phyloP scores from a whole-genome alignment of 1,140 invertebrate genomes.

The Cheumatopsyche charites region DNA sequence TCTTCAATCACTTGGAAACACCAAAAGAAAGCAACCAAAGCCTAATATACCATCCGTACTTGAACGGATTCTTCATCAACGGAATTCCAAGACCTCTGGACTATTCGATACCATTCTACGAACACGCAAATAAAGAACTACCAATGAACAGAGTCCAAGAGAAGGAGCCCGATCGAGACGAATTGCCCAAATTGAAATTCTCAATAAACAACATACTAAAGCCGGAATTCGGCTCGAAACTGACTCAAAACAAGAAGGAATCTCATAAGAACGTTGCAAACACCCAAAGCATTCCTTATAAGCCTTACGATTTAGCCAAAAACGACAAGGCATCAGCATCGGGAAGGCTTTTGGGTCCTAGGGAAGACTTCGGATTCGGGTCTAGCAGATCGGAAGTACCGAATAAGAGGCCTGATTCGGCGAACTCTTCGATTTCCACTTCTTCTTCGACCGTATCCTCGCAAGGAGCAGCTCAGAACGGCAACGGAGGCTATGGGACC shows the following conservation, averaged over 20 bases:
- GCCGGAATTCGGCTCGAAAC: slow-evolving; percentile 56
- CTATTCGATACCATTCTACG: slow-evolving; percentile 21
- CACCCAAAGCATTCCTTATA: slow-evolving; percentile 53
- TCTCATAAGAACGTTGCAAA: slow-evolving; percentile 55
- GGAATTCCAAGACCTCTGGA: not conserved
- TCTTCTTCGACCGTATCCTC: slow-evolving; percentile 50
- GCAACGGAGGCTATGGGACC: slow-evolving; percentile 48
- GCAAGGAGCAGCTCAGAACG: slow-evolving; percentile 47
- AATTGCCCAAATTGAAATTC: slow-evolving; percentile 51
- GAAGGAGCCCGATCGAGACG: slow-evolving; percentile 15
- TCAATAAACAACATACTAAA: slow-evolving; percentile 59
- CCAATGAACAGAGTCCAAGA: not conserved
- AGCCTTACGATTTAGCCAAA: slow-evolving; percentile 58
- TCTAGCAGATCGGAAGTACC: slow-evolving; percentile 18
- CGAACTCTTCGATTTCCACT: slow-evolving; percentile 59
- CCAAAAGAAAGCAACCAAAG: slow-evolving; percentile 8
- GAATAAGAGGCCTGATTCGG: slow-evolving; percentile 58
- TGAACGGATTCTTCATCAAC: slow-evolving; percentile 33
- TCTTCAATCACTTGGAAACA: slow-evolving; percentile 30
- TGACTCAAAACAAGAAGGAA: slow-evolving; percentile 52
- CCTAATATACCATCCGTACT: slow-evolving; percentile 42
- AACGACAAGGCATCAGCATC: slow-evolving; percentile 45
- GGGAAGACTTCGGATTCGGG: slow-evolving; percentile 3
- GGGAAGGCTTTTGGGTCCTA: not conserved
- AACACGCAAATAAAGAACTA: not conserved